These are phyloP conservation scores for Siniperca knerii DNA, from an alignment of 2,113 vertebrate species.

Conservation along the genomic window DNA sequence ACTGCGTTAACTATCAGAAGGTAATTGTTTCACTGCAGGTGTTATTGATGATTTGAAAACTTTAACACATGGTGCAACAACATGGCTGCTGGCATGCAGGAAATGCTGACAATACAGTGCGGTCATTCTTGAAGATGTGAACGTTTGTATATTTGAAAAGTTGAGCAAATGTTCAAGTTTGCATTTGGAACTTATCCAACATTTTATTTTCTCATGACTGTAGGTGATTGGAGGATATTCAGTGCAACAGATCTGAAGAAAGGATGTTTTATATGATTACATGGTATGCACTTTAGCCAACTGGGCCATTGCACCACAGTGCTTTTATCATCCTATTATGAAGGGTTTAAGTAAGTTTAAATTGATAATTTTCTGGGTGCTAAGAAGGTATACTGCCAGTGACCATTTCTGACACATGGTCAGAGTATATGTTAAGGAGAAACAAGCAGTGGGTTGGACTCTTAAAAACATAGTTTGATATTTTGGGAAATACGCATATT, in stretches of 20 bases:
- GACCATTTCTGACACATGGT: neutral
- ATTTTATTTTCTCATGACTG: neutral
- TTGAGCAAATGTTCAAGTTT: neutral
- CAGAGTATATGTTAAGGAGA: neutral
- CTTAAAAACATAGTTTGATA: neutral
- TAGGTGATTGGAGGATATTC: neutral
- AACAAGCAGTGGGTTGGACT: neutral
- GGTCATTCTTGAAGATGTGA: neutral
- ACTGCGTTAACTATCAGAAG: conserved; percentile 9
- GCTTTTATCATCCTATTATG: neutral
- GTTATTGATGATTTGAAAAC: conserved; percentile 31
- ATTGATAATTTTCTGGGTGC: neutral
- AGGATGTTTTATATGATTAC: neutral
- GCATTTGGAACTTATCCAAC: neutral
- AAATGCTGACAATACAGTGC: neutral
- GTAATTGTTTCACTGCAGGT: conserved; percentile 30
- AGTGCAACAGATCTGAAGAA: neutral
- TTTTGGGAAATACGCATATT: neutral
- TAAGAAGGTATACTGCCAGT: neutral
- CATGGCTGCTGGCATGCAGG: neutral
- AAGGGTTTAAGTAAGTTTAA: neutral
- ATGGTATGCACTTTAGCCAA: too few species aligned
- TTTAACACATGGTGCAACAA: neutral
- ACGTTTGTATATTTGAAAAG: neutral
- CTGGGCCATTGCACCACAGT: too few species aligned